A percentile compares a stretch with the other conserved stretches of the same genome.
Evolutionary conservation across 2,888 invertebrate species (phyloP).

Genomic region (Pelosia muscerda): DNA sequence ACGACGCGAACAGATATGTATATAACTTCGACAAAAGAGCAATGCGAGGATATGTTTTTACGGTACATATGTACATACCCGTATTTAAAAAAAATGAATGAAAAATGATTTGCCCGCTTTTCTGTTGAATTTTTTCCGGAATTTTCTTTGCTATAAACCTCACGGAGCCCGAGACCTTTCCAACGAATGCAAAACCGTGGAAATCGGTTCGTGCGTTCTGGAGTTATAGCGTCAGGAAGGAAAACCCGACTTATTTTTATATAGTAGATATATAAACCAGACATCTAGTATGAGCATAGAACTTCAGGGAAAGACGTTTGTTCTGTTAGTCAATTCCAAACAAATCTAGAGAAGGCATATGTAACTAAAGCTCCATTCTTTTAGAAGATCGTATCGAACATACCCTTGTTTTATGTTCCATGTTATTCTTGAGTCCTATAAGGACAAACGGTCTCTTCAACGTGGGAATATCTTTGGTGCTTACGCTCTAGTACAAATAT

Average conservation of each 20-base stretch:
- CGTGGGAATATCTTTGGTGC: neutral
- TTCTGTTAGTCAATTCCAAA: neutral
- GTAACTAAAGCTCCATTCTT: neutral
- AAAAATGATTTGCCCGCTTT: no score
- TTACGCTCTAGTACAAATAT: neutral
- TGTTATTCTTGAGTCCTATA: slow-evolving; percentile 1
- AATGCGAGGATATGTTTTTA: slow-evolving; percentile 11
- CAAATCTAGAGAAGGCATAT: neutral
- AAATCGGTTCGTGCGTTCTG: no score
- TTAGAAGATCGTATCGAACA: neutral
- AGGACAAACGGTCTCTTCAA: neutral
- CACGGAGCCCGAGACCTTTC: no score
- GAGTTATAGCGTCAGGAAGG: no score
- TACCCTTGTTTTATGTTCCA: slow-evolving; percentile 4
- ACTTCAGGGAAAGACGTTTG: slow-evolving; percentile 3
- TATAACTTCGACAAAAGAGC: neutral
- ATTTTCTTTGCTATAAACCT: no score
- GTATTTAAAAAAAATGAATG: no score
- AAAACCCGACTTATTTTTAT: no score
- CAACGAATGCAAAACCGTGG: no score
- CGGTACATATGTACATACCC: slow-evolving; percentile 26
- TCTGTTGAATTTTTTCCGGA: no score
- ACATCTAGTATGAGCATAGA: slow-evolving; percentile 6
- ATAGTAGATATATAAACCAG: slow-evolving; percentile 14
- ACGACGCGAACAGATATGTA: no score